Evolutionary conservation across 2,888 invertebrate genomes (phyloP), one percentile per base, ranked within the genome.

Genomic region (Stenoptilia bipunctidactyla): DNA sequence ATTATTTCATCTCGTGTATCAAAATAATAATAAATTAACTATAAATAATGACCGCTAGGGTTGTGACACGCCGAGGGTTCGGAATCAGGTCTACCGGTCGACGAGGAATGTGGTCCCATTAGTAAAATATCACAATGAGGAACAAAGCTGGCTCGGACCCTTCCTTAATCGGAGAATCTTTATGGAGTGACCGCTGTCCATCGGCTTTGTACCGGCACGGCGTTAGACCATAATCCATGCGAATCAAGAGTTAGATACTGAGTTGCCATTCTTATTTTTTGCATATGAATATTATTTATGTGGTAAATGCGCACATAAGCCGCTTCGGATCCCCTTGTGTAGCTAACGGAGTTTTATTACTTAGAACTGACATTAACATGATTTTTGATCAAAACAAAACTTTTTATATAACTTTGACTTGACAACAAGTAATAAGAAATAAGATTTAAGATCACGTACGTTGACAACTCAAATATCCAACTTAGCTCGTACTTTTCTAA

Each of bases 21-120:
- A 76, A 79, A 80, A 80, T 82, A 80, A 80, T 79, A 80, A 79
- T 79, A 76, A 77, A 80, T 79, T 77, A 75, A 75, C 61, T 73
- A 73, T 76, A 79, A 77, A 79, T 79, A 74, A 76, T 77, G 67
- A 61, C 52, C 56, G 48, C 49, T 55, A 53, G 59, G 51, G 50
- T 51, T 49, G 51, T 50, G 49, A 47, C 49, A 49, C 44, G 20
- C 20, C 49, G 53, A 53, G 60, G 58, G 57, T 52, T 5, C 56
- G 50, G 58, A 56, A 62, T 61, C 75, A 60, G 72, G 70, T 70
- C 58, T 74, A 82, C 80, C 66, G 77, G 82, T 66, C 76, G 53
- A 48, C 60, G 51, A 55, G 74, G 76, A 80, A 80, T 75, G 79
- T 55, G 77, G 80, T 72, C 71, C 76, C 73, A 76, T 80, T 80